Evolutionary conservation across 1,140 invertebrate species (phyloP).

Genomic region (Pseudomyrmex concolor): DNA sequence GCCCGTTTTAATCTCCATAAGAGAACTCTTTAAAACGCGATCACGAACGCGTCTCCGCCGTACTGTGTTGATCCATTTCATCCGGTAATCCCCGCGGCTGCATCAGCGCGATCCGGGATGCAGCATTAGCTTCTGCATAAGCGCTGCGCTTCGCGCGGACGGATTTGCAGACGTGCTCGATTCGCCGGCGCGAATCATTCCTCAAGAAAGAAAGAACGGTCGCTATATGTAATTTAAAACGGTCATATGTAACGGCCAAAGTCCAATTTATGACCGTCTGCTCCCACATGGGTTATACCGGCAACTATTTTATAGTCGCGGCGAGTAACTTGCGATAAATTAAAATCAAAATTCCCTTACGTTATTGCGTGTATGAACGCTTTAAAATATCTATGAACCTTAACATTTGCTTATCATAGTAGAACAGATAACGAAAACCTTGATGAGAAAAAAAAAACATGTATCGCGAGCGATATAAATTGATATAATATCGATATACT

Average conservation of each 20-base stretch:
- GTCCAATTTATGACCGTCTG: constrained; percentile 38
- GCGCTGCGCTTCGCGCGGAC: constrained; percentile 21
- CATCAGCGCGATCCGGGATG: constrained; percentile 44
- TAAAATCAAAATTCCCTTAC: background rate
- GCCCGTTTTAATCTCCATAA: constrained; percentile 51
- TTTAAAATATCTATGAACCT: background rate
- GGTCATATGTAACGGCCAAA: constrained; percentile 19
- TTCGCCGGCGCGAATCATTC: constrained; percentile 5
- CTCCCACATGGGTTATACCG: background rate
- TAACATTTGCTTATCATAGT: background rate
- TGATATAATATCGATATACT: background rate
- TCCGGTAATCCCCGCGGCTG: constrained; percentile 44
- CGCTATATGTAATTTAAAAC: constrained; percentile 39
- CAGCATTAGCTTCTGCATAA: constrained; percentile 49
- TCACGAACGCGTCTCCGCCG: constrained; percentile 44
- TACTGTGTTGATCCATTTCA: constrained; percentile 40
- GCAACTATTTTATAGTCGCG: background rate
- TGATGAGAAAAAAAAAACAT: background rate
- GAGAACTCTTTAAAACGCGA: constrained; percentile 53
- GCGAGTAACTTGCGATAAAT: constrained; percentile 28
- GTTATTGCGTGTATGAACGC: background rate
- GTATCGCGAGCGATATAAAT: background rate
- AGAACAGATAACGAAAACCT: background rate
- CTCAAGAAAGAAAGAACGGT: constrained; percentile 17
- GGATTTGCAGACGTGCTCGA: constrained; percentile 46